Percentiles rank a stretch among this genome's conserved stretches.
Conservation (phyloP, 2,888 invertebrate species). For the Caenorhabditis sp. region DNA sequence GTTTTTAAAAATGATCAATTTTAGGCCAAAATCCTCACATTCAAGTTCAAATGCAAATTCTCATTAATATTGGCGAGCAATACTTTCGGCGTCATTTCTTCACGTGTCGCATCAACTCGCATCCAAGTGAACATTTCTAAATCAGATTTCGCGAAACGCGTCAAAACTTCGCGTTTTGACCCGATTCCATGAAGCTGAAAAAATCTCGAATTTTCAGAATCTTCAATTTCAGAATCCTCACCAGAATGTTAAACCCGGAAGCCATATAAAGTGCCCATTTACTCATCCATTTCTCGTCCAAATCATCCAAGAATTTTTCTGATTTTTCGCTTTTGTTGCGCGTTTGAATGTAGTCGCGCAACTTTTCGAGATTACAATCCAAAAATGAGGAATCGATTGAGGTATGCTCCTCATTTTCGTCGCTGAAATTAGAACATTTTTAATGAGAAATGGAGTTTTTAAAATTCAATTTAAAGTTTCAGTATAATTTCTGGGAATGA, state of each 20-base stretch:
- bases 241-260: constrained; percentile 49
- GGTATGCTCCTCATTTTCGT: background rate
- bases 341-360: constrained; percentile 19
- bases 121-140: constrained; percentile 18
- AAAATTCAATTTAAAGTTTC: no score
- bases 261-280: constrained; percentile 49
- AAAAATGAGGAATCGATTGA: constrained; percentile 5
- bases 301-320: constrained; percentile 12
- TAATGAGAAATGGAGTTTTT: background rate
- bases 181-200: constrained; percentile 83
- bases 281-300: constrained; percentile 13
- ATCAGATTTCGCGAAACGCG: constrained; percentile 77
- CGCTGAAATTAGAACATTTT: background rate
- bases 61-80: constrained; percentile 27
- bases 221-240: constrained; percentile 10
- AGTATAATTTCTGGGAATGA: no score
- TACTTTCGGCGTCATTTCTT: constrained; percentile 16
- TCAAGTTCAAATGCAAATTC: constrained; percentile 18
- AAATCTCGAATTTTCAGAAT: background rate
- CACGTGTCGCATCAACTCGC: constrained; percentile 30
- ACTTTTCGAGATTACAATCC: constrained; percentile 22
- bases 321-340: constrained; percentile 4
- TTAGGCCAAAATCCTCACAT: background rate
- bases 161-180: constrained; percentile 78
- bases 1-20: background rate